Evolutionary conservation across 2,797 vertebrate genomes (phyloP).

Genomic region (Leontocebus nigricollis): DNA sequence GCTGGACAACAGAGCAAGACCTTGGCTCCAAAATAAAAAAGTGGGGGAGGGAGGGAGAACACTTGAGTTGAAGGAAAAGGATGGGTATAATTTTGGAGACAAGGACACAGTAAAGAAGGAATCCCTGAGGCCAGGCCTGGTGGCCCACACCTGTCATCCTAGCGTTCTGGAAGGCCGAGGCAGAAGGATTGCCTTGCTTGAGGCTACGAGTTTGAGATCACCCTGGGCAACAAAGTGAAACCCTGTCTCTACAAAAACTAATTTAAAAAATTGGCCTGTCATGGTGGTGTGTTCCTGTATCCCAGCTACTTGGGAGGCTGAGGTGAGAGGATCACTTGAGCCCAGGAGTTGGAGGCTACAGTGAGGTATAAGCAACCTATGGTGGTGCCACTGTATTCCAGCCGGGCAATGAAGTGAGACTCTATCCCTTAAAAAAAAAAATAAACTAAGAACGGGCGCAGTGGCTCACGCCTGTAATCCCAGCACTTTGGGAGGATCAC

Average conservation of each 20-base stretch:
- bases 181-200: neutral
- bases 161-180: neutral
- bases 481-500: no score
- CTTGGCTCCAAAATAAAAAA: neutral
- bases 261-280: neutral
- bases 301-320: neutral
- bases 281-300: neutral
- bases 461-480: no score
- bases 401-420: neutral
- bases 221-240: neutral
- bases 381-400: neutral
- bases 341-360: neutral
- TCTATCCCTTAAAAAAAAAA: neutral
- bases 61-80: neutral
- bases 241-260: neutral
- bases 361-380: neutral
- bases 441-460: accelerated
- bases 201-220: neutral
- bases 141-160: neutral
- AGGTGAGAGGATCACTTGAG: neutral
- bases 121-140: neutral
- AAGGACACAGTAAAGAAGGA: neutral
- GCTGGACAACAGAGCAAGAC: neutral
- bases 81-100: neutral
- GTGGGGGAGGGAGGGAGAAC: neutral